Conservation (phyloP, 2,888 invertebrate genomes). For the Chloroclysta siterata region DNA sequence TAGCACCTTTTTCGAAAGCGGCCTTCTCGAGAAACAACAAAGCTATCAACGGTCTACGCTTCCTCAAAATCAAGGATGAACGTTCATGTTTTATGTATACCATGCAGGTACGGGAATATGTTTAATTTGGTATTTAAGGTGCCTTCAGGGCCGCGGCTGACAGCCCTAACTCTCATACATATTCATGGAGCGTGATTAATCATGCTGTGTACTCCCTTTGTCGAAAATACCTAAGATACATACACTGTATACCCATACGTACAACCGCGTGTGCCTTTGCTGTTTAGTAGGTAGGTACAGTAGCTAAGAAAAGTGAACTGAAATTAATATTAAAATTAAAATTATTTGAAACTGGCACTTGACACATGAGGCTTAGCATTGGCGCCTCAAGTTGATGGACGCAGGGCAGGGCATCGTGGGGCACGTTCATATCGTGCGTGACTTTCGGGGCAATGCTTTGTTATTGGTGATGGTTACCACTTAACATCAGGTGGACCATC, state of each 20-base stretch:
- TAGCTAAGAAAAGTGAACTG: too few relatives aligned
- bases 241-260: conserved; percentile 27
- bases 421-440: too few relatives aligned
- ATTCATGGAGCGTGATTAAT: conserved; percentile 82
- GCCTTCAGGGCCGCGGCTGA: conserved; percentile 56
- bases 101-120: conserved; percentile 47
- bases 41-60: not conserved
- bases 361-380: too few relatives aligned
- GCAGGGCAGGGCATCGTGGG: too few relatives aligned
- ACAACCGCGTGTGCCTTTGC: not conserved
- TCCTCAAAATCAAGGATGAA: conserved; percentile 42
- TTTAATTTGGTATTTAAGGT: conserved; percentile 81
- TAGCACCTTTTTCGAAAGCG: conserved; percentile 3
- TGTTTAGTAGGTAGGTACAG: too few relatives aligned
- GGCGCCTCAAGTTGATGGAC: too few relatives aligned
- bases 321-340: too few relatives aligned
- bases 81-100: conserved; percentile 47
- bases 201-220: conserved; percentile 60
- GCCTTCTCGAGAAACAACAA: conserved; percentile 10
- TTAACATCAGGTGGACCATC: too few relatives aligned
- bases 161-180: conserved; percentile 78
- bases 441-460: too few relatives aligned
- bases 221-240: conserved; percentile 51
- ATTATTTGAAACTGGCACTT: too few relatives aligned
- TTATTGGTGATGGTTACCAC: too few relatives aligned